A percentile compares a stretch with the other conserved stretches of the same genome.
phyloP scores from a whole-genome alignment of 2,797 vertebrate genomes.

The Pterois miles region DNA sequence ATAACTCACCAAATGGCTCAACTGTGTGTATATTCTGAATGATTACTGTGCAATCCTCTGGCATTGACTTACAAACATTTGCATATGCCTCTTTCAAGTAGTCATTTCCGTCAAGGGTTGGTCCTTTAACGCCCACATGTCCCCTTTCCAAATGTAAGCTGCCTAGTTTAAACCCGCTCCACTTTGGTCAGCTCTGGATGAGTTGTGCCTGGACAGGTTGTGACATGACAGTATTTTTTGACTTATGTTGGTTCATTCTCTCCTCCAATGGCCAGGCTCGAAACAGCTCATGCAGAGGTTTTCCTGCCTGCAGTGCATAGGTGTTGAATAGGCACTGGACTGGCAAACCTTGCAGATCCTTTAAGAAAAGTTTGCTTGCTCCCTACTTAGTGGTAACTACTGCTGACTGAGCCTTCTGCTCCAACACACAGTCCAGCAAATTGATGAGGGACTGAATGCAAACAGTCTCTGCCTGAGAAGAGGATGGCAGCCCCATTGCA shows the following conservation, averaged over 20 bases:
- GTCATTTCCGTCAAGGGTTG: too few species aligned
- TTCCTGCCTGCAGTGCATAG: background rate
- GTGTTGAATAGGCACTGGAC: background rate
- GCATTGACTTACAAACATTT: too few species aligned
- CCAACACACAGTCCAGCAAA: background rate
- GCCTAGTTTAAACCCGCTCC: background rate
- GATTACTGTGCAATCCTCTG: too few species aligned
- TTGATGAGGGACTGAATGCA: background rate
- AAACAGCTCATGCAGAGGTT: background rate
- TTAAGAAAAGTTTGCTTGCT: background rate
- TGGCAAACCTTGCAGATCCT: background rate
- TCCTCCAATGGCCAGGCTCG: background rate
- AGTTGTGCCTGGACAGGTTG: background rate
- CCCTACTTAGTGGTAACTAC: background rate
- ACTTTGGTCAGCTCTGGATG: background rate
- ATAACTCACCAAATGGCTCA: too few species aligned
- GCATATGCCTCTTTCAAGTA: too few species aligned
- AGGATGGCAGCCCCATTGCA: background rate
- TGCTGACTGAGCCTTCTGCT: background rate
- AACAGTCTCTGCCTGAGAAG: background rate
- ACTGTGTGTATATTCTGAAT: too few species aligned
- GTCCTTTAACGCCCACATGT: too few species aligned
- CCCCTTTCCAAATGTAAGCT: too few species aligned
- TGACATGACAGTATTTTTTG: background rate
- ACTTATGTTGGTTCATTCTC: background rate